These are phyloP conservation scores for Mohoua ochrocephala DNA, from an alignment of 2,113 vertebrate genomes.

Conservation along the genomic window DNA sequence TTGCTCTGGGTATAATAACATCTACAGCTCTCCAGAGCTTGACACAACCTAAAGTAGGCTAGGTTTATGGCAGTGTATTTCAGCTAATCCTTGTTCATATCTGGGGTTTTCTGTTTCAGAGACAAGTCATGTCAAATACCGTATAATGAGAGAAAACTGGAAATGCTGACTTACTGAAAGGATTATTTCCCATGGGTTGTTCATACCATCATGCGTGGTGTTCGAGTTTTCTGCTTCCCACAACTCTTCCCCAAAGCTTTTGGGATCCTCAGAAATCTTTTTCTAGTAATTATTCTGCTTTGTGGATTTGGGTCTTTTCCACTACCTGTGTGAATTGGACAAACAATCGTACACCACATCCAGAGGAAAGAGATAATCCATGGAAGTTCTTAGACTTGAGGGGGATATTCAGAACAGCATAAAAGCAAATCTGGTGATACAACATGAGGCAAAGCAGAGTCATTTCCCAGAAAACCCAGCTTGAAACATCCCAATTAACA, in stretches of 20 bases:
- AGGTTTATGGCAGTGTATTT: not conserved
- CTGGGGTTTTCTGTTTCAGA: not conserved
- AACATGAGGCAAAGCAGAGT: not conserved
- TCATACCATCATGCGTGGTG: not conserved
- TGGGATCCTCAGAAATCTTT: not conserved
- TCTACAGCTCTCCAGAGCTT: not conserved
- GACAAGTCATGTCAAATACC: not conserved
- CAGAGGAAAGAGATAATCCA: not conserved
- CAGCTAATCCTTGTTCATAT: conserved; percentile 15
- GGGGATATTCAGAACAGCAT: not conserved
- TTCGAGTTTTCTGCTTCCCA: not conserved
- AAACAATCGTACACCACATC: not conserved
- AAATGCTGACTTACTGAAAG: not conserved
- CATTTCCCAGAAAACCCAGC: not conserved
- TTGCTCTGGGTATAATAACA: not conserved
- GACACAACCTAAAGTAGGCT: not conserved
- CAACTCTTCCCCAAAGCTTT: not conserved
- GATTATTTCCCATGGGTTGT: not conserved
- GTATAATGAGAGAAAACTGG: not conserved
- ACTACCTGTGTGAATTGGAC: not conserved
- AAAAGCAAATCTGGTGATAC: not conserved
- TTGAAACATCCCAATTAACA: conserved; percentile 1
- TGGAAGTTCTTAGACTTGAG: not conserved
- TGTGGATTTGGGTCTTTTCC: not conserved
- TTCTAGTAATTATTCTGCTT: not conserved